Evolutionary conservation across 2,113 vertebrate species (phyloP), one percentile per base, ranked within the genome.

Genomic region (Pterocles gutturalis): DNA sequence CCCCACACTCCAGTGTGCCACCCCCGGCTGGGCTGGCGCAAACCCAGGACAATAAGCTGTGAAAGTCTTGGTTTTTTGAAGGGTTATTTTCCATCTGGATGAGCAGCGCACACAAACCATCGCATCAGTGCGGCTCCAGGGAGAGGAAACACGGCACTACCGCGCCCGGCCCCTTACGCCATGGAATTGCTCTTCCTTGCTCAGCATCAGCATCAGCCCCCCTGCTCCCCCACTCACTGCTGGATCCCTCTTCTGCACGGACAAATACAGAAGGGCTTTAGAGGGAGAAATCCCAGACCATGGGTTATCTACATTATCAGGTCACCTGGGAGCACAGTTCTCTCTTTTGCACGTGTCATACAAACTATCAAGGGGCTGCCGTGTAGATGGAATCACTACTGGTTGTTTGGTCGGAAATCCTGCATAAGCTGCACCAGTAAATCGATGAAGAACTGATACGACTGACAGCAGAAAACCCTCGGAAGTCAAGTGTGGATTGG

Each of bases 71-170:
- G 8, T 0, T 3, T 4, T 87, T 34, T 31, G 60, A 91, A 70
- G 69, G 64, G 76, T 81, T 87, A 72, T 70, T 77, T 82, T 69
- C 87, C 87, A 83, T 77, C 93, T 49, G 76, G 66, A n/a, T 65
- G 53, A 55, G 66, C 93, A 89, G 14, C 25, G 69, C 2, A n/a
- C 83, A 38, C 48, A 62, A 81, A 36, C 19, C 80, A n/a, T 1
- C 2, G 4, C 5, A 6, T 49, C 93, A 79, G 57, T 0, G 25
- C 1, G 2, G 75, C 86, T 31, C 21, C 2, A 20, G 71, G 89
- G 86, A 82, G 89, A 92, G 93, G 89, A 92, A 95, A 90, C 46
- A 25, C 2, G 0, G 21, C 69, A 4, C 85, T 48, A 70, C 57
- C n/a, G 3, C 82, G 29, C 46, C 71, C 83, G 54, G 66, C 38